Base-by-base conservation (phyloP, 2,888 invertebrate genomes). In the Epinotia nisella region DNA sequence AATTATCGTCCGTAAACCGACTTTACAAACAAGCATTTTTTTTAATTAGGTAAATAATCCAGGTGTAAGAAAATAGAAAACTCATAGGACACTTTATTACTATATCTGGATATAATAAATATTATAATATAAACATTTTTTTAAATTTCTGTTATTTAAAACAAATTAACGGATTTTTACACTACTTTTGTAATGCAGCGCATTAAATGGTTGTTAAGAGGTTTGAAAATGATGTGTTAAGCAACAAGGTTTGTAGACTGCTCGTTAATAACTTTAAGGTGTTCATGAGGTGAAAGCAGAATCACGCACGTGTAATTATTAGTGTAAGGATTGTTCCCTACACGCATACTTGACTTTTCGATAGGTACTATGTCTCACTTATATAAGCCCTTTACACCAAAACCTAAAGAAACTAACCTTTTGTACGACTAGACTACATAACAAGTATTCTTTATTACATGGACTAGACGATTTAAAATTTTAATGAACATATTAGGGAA, bases 221-320 rank as follows among this genome's bases (percentile, higher is more conserved):
- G 19, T 15, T 19, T 19, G 3, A 21, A 39, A 41, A 41, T 60
- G 0, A 39, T 45, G 39, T 61, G 19, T 21, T 24, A 45, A 21
- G n/a, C 24, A 49, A 61, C 35, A 65, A 53, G 35, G 39, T 53
- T 55, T 58, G 49, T 53, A 21, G n/a, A 10, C 53, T 1, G 15
- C 65, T 1, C 7, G 39, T 65, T 65, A 35, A 65, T 39, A 21
- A 19, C 17, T 51, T 19, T 19, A 29, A 53, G 53, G 51, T 51
- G 29, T 11, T 35, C 39, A 53, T 53, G 64, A 39, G 65, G 17
- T 65, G 65, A 65, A 64, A 53, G 19, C 55, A 19, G 35, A 19
- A 65, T 55, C 65, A 65, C 53, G 53, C 53, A 65, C 19, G 15
- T 61, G 15, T 45, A n/a, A 61, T 53, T 39, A 55, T 49, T 24